These are phyloP conservation scores for Homarus americanus DNA, from an alignment of 1,140 invertebrate species.

Conservation along the genomic window DNA sequence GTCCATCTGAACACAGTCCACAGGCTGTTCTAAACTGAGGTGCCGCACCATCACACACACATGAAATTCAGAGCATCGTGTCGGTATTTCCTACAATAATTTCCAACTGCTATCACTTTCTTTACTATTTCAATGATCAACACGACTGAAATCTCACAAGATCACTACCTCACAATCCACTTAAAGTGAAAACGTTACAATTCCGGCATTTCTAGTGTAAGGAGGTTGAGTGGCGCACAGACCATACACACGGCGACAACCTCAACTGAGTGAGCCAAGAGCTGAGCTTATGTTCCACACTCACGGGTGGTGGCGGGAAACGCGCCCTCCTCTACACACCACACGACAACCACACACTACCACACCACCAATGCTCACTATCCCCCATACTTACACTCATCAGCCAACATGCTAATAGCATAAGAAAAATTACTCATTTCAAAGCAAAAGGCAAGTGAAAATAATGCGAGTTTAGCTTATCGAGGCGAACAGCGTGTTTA, in stretches of 20 bases:
- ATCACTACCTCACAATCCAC: background rate
- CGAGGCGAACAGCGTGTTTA: background rate
- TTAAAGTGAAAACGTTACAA: background rate
- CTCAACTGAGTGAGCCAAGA: background rate
- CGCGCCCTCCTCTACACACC: background rate
- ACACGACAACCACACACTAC: background rate
- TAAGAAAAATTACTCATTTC: background rate
- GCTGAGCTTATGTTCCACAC: conserved; percentile 1
- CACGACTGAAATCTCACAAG: background rate
- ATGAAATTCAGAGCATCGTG: background rate
- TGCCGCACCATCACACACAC: background rate
- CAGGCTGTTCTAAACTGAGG: background rate
- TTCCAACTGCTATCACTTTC: no score
- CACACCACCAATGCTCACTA: background rate
- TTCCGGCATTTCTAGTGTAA: background rate
- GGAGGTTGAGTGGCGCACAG: background rate
- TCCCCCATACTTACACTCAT: background rate
- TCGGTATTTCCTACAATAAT: background rate
- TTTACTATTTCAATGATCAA: no score
- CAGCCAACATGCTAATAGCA: no score
- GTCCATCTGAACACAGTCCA: background rate
- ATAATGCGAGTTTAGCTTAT: background rate
- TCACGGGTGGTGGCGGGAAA: conserved; percentile 21
- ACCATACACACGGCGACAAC: background rate
- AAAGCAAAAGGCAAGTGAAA: background rate